Conservation (phyloP, 1,140 invertebrate genomes). For the Holotrichia oblita region DNA sequence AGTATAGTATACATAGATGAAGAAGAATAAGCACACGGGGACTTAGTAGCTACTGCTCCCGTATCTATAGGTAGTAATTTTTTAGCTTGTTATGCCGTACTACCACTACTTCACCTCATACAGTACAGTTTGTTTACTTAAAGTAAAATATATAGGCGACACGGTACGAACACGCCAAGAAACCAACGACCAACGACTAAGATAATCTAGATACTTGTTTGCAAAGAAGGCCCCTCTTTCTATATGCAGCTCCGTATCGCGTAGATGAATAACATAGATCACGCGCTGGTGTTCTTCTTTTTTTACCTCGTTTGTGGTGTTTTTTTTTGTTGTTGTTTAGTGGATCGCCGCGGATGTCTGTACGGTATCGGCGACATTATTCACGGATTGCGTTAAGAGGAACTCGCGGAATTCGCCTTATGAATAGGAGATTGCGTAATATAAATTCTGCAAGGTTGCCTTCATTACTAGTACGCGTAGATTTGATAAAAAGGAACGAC, state of each 20-base stretch:
- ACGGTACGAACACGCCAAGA: not conserved
- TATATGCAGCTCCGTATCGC: too few species aligned
- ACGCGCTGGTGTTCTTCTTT: not conserved
- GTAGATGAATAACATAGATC: conserved; percentile 38
- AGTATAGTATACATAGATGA: not conserved
- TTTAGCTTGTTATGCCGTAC: conserved; percentile 52
- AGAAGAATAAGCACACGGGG: conserved; percentile 30
- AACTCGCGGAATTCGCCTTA: not conserved
- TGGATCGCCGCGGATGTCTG: not conserved
- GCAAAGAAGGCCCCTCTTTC: conserved; percentile 43
- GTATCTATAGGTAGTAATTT: not conserved
- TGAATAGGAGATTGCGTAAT: too few species aligned
- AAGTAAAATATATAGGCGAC: not conserved
- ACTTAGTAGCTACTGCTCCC: conserved; percentile 39
- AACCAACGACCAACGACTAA: conserved; percentile 32
- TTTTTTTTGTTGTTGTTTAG: not conserved
- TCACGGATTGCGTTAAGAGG: not conserved
- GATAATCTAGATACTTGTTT: conserved; percentile 51
- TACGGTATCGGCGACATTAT: not conserved
- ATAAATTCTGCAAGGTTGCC: too few species aligned
- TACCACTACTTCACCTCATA: too few species aligned
- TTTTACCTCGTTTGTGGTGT: too few species aligned
- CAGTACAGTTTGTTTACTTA: not conserved
- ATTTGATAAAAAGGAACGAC: too few species aligned
- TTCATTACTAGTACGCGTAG: too few species aligned